These are phyloP conservation scores for Micronycteris hirsuta DNA, from an alignment of 2,113 vertebrate genomes.

Conservation along the genomic window DNA sequence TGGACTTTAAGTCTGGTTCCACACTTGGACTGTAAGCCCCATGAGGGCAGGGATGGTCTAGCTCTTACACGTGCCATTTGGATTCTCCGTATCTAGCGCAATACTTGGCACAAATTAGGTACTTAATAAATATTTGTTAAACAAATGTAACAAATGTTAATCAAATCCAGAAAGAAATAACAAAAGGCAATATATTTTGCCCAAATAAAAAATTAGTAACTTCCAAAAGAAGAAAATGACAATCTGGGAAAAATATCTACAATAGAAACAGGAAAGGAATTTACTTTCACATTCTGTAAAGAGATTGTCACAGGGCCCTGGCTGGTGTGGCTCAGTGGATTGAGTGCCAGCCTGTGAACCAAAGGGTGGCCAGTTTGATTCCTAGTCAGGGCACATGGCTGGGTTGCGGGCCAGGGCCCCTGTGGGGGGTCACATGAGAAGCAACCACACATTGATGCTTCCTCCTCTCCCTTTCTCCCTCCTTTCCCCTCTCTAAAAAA, in stretches of 20 bases:
- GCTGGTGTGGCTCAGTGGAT: too few species aligned
- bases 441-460: too few species aligned
- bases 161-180: slow-evolving; percentile 26
- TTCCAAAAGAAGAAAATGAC: background rate
- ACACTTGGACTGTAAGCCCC: background rate
- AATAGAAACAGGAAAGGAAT: background rate
- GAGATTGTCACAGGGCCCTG: background rate
- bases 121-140: slow-evolving; percentile 24
- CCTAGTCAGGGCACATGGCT: too few species aligned
- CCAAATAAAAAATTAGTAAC: background rate
- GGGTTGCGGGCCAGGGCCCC: too few species aligned
- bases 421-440: too few species aligned
- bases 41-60: background rate
- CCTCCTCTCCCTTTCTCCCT: too few species aligned
- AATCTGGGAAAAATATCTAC: background rate
- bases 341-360: too few species aligned
- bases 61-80: background rate
- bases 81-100: background rate
- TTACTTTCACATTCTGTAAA: background rate
- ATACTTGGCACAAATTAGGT: background rate
- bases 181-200: slow-evolving; percentile 23
- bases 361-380: too few species aligned
- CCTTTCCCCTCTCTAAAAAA: too few species aligned
- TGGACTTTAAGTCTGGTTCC: background rate
- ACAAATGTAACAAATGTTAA: background rate